phyloP scores from a whole-genome alignment of 2,113 vertebrate species.

The Pitta sordida region DNA sequence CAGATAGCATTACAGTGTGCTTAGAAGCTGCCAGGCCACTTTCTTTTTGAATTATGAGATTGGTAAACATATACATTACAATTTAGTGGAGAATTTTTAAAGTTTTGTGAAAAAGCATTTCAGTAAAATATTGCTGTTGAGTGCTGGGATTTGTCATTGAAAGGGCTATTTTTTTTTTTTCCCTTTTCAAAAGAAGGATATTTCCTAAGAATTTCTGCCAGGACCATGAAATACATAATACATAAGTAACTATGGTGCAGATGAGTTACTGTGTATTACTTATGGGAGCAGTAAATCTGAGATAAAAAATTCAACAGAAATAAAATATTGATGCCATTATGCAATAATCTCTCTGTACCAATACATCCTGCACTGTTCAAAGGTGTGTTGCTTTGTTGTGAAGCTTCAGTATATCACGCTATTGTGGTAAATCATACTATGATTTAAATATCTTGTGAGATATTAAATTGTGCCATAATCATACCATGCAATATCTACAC shows the following conservation, averaged over 20 bases:
- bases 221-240: constrained; percentile 39
- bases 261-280: constrained; percentile 64
- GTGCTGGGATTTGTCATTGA: constrained; percentile 26
- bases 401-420: not conserved
- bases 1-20: constrained; percentile 25
- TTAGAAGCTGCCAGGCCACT: constrained; percentile 10
- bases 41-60: constrained; percentile 23
- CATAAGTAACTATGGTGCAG: constrained; percentile 36
- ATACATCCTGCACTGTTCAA: not conserved
- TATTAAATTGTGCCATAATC: not conserved
- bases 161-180: not conserved
- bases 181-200: not conserved
- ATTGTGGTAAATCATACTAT: not conserved
- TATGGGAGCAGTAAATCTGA: constrained; percentile 61
- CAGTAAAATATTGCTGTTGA: constrained; percentile 7
- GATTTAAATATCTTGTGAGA: too few species aligned
- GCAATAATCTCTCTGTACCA: constrained; percentile 3
- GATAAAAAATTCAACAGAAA: constrained; percentile 69
- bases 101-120: not conserved
- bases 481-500: not conserved
- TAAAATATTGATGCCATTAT: constrained; percentile 71
- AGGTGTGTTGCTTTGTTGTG: constrained; percentile 1
- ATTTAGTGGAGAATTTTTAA: constrained; percentile 11
- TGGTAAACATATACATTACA: constrained; percentile 18
- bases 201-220: constrained; percentile 23